Evolutionary conservation across 2,113 vertebrate genomes (phyloP).

Genomic region (Spermophilus dauricus): DNA sequence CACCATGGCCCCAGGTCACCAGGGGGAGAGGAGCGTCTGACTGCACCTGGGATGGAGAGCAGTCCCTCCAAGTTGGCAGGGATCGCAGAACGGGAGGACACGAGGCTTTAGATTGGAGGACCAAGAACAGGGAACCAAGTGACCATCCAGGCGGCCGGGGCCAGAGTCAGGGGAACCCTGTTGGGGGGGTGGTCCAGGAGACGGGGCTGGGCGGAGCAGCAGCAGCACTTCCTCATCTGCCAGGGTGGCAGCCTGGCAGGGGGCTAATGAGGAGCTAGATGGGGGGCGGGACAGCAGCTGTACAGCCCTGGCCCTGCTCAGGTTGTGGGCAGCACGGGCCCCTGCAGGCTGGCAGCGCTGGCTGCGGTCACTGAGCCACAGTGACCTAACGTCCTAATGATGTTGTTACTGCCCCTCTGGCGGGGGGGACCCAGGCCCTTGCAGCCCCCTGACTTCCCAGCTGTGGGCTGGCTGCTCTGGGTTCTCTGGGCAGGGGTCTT

Average conservation of each 20-base stretch:
- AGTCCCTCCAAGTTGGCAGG: too few relatives aligned
- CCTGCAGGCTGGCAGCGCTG: constrained; percentile 75
- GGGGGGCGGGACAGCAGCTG: constrained; percentile 80
- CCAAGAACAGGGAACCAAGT: not conserved
- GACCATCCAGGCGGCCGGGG: fast-evolving
- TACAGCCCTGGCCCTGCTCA: constrained; percentile 74
- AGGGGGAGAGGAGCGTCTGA: too few relatives aligned
- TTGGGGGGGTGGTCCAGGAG: not conserved
- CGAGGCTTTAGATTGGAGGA: not conserved
- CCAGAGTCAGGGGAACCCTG: too few relatives aligned
- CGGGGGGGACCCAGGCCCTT: constrained; percentile 48
- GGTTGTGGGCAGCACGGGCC: constrained; percentile 68
- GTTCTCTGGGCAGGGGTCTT: not conserved
- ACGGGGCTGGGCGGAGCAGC: not conserved
- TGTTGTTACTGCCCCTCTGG: constrained; percentile 85
- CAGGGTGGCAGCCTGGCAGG: constrained; percentile 74
- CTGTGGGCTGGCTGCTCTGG: not conserved
- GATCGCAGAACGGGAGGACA: fast-evolving
- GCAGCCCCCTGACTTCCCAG: not conserved
- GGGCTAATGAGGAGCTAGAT: constrained; percentile 89
- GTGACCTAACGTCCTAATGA: constrained; percentile 78
- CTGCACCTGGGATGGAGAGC: fast-evolving
- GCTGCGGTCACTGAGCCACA: constrained; percentile 55
- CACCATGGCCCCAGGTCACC: too few relatives aligned
- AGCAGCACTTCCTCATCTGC: constrained; percentile 85